phyloP scores from a whole-genome alignment of 2,113 vertebrate genomes.

The Tachuris rubrigastra region DNA sequence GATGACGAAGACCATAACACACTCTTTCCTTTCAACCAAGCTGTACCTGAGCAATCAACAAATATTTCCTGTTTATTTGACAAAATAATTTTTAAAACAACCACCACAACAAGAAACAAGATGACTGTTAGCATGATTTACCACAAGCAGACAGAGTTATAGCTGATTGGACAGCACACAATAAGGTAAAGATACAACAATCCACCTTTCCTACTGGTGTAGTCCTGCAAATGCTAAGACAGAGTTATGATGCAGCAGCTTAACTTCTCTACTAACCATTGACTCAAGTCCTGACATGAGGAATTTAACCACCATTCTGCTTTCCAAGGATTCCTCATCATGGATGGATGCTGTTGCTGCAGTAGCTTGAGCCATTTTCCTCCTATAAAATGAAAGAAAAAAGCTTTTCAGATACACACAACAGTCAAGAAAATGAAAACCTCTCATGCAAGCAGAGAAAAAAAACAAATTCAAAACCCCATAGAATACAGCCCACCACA shows the following conservation, averaged over 20 bases:
- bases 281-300: slow-evolving; percentile 83
- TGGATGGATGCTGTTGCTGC: background rate
- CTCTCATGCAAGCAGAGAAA: background rate
- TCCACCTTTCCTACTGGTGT: background rate
- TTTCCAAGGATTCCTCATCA: slow-evolving; percentile 71
- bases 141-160: background rate
- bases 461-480: background rate
- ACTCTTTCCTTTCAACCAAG: background rate
- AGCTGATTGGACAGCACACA: background rate
- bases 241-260: background rate
- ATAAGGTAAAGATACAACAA: background rate
- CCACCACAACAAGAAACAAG: background rate
- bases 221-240: background rate
- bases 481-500: background rate
- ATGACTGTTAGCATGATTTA: background rate
- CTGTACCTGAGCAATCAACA: background rate
- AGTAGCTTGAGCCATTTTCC: slow-evolving; percentile 71
- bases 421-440: background rate
- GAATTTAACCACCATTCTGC: slow-evolving; percentile 74
- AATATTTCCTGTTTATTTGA: background rate
- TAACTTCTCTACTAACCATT: slow-evolving; percentile 70
- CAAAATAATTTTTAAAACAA: background rate
- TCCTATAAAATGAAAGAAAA: background rate
- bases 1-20: background rate
- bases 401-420: background rate